A percentile compares a stretch with the other conserved stretches of the same genome.
These are phyloP conservation scores for Venusia cambrica DNA, from an alignment of 2,888 invertebrate species.

Conservation along the genomic window DNA sequence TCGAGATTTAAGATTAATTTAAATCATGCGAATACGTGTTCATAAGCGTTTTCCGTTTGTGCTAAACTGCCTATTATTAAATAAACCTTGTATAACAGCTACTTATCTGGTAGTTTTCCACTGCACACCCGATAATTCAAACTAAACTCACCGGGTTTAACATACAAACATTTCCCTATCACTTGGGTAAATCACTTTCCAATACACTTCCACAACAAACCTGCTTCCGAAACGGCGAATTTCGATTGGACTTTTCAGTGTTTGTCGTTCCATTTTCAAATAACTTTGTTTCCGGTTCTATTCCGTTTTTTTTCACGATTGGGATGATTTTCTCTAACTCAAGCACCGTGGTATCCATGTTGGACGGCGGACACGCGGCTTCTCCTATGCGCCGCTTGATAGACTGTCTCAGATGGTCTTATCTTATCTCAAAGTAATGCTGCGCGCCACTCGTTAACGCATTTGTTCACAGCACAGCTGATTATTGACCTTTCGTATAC, in stretches of 20 bases:
- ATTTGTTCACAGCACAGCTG: too few relatives aligned
- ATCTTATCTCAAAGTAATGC: conserved; percentile 46
- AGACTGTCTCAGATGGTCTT: conserved; percentile 34
- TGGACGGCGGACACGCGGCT: conserved; percentile 42
- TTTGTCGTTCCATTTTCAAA: too few relatives aligned
- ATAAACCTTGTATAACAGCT: too few relatives aligned
- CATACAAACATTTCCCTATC: too few relatives aligned
- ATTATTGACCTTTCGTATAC: too few relatives aligned
- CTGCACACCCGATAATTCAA: conserved; percentile 11
- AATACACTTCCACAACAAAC: conserved; percentile 45
- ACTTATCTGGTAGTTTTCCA: conserved; percentile 12
- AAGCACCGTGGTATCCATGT: conserved; percentile 54
- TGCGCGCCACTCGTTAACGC: too few relatives aligned
- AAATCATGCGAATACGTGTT: conserved; percentile 1
- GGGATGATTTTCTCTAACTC: conserved; percentile 62
- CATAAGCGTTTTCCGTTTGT: conserved; percentile 7
- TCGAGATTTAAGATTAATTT: too few relatives aligned
- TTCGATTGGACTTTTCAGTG: too few relatives aligned
- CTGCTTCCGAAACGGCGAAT: conserved; percentile 62
- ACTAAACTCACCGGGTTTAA: too few relatives aligned
- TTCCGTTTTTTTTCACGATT: conserved; percentile 45
- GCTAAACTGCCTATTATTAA: too few relatives aligned
- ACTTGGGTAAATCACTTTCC: too few relatives aligned
- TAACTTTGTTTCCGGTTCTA: too few relatives aligned
- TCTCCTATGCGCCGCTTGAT: conserved; percentile 31